phyloP scores from a whole-genome alignment of 2,113 vertebrate genomes.

The Lampris megalopsis region DNA sequence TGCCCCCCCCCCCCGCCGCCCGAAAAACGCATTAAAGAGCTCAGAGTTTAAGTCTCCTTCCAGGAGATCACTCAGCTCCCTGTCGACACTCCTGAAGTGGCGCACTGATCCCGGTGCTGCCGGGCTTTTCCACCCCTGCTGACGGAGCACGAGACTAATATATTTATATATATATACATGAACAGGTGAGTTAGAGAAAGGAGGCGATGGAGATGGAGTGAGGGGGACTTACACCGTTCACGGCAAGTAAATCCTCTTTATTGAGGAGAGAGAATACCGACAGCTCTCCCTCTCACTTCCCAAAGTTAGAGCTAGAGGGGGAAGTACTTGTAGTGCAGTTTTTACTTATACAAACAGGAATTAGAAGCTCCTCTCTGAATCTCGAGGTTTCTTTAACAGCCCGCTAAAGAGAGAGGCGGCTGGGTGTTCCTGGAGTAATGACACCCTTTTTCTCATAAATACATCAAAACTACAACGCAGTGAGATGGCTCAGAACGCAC shows the following conservation, averaged over 20 bases:
- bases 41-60: constrained; percentile 71
- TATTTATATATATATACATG: not conserved
- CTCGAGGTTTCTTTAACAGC: not conserved
- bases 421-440: not conserved
- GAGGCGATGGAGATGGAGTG: constrained; percentile 2
- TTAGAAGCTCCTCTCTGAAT: not conserved
- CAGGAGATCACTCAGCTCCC: constrained; percentile 71
- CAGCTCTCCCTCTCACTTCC: constrained; percentile 23
- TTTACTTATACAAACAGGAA: constrained; percentile 26
- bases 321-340: constrained; percentile 34
- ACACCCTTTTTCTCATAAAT: too few species aligned
- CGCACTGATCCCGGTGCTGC: constrained; percentile 31
- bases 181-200: constrained; percentile 44
- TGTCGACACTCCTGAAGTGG: constrained; percentile 51
- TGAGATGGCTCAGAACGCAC: too few species aligned
- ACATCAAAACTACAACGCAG: too few species aligned
- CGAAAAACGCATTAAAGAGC: constrained; percentile 70
- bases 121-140: constrained; percentile 49
- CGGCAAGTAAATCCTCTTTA: constrained; percentile 39
- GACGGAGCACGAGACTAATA: not conserved
- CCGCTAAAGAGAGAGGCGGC: constrained; percentile 50
- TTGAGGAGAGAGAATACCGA: constrained; percentile 42
- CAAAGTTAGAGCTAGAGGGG: constrained; percentile 18
- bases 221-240: constrained; percentile 36
- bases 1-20: constrained; percentile 31